Conservation (phyloP, 1,140 invertebrate species). For the Papilio helenus region DNA sequence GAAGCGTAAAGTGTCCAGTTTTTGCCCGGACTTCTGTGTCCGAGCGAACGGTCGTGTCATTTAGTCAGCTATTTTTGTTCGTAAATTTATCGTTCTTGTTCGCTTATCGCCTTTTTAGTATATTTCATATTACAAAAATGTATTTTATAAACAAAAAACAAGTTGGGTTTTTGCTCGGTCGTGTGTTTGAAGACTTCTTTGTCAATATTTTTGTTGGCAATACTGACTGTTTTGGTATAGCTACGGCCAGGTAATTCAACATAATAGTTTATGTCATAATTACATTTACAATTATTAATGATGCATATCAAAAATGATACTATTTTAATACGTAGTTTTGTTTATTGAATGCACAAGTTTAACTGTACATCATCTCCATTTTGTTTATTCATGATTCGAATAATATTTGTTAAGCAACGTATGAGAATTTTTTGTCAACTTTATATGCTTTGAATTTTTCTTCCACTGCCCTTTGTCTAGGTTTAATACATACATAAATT, state of each 20-base stretch:
- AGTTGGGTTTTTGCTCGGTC: background rate
- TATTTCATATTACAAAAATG: background rate
- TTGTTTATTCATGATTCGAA: background rate
- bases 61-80: constrained; percentile 38
- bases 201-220: too few relatives aligned
- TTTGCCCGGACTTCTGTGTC: constrained; percentile 41
- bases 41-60: constrained; percentile 45
- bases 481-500: too few relatives aligned
- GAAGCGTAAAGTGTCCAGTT: constrained; percentile 47
- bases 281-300: too few relatives aligned
- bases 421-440: too few relatives aligned
- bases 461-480: background rate
- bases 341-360: background rate
- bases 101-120: constrained; percentile 11
- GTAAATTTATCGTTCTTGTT: constrained; percentile 8
- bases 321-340: too few relatives aligned
- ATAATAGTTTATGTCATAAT: too few relatives aligned
- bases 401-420: background rate
- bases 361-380: background rate
- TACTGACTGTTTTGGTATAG: too few relatives aligned
- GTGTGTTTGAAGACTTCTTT: background rate
- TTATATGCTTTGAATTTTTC: background rate
- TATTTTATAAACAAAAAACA: constrained; percentile 13
- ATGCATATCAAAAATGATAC: too few relatives aligned
- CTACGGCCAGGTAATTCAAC: too few relatives aligned